phyloP scores from a whole-genome alignment of 1,140 invertebrate genomes.

The Drosophila bipectinata region DNA sequence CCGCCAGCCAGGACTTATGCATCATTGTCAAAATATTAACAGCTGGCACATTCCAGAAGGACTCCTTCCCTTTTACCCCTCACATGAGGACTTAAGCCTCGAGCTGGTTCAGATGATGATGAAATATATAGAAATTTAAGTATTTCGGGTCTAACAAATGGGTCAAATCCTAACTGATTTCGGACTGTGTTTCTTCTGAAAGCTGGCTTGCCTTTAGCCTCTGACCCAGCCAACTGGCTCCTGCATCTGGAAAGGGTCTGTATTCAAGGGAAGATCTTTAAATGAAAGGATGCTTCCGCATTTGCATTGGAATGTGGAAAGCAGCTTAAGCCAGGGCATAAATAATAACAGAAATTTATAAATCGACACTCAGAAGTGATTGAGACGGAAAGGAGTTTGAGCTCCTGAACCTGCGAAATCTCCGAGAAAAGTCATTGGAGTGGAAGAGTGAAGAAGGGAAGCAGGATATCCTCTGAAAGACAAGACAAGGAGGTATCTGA shows the following conservation, averaged over 20 bases:
- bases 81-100: slow-evolving; percentile 68
- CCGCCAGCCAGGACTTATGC: slow-evolving; percentile 67
- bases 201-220: slow-evolving; percentile 20
- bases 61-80: neutral
- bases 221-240: slow-evolving; percentile 2
- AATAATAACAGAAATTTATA: slow-evolving; percentile 51
- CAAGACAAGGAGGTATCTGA: neutral
- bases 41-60: slow-evolving; percentile 67
- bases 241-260: slow-evolving; percentile 46
- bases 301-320: neutral
- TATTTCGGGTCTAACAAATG: slow-evolving; percentile 63
- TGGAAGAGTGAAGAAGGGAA: neutral
- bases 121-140: slow-evolving; percentile 74
- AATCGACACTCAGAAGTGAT: slow-evolving; percentile 13
- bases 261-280: slow-evolving; percentile 7
- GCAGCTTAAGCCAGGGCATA: slow-evolving; percentile 4
- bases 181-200: slow-evolving; percentile 28
- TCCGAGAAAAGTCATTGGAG: slow-evolving; percentile 27
- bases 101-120: slow-evolving; percentile 48
- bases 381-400: neutral
- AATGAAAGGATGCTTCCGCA: slow-evolving; percentile 14
- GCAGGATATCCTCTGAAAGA: neutral
- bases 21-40: slow-evolving; percentile 82
- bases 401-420: neutral
- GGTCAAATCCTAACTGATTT: slow-evolving; percentile 66